phyloP scores from a whole-genome alignment of 2,113 vertebrate genomes.

The Polypterus bichir region DNA sequence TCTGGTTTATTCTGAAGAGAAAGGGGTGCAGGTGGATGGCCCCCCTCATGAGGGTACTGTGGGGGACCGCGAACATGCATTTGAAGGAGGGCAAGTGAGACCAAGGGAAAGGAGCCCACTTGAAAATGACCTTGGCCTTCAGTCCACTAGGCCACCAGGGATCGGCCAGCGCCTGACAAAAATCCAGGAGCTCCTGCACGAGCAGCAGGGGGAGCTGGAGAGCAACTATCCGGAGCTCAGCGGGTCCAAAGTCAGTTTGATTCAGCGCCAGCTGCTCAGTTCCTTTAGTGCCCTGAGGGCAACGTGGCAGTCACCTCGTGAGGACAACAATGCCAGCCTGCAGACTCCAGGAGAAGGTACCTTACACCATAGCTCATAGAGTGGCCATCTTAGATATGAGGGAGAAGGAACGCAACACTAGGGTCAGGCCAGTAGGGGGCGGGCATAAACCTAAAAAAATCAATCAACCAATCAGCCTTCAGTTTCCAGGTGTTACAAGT shows the following conservation, averaged over 20 bases:
- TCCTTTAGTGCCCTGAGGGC: slow-evolving; percentile 71
- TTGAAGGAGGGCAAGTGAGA: slow-evolving; percentile 2
- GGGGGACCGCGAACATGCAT: background rate
- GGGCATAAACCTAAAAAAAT: too few relatives aligned
- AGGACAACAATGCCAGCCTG: too few relatives aligned
- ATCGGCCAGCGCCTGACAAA: slow-evolving; percentile 81
- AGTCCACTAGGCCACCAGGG: slow-evolving; percentile 47
- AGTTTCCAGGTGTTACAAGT: too few relatives aligned
- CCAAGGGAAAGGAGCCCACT: slow-evolving; percentile 18
- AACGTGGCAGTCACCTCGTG: too few relatives aligned
- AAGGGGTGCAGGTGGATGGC: background rate
- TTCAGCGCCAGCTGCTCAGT: slow-evolving; percentile 87
- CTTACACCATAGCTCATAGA: too few relatives aligned
- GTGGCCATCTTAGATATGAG: too few relatives aligned
- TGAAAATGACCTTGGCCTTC: slow-evolving; percentile 26
- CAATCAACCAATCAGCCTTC: too few relatives aligned
- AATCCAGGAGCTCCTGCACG: slow-evolving; percentile 84
- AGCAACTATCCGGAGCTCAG: slow-evolving; percentile 68
- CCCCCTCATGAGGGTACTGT: background rate
- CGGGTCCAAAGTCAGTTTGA: slow-evolving; percentile 88
- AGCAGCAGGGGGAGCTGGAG: slow-evolving; percentile 88
- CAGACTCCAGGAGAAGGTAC: too few relatives aligned
- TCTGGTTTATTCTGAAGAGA: too few relatives aligned
- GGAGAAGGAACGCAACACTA: too few relatives aligned
- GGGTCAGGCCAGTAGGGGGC: too few relatives aligned